Evolutionary conservation across 2,113 vertebrate genomes (phyloP).

Genomic region (Pseudorhombus dupliciocellatus): DNA sequence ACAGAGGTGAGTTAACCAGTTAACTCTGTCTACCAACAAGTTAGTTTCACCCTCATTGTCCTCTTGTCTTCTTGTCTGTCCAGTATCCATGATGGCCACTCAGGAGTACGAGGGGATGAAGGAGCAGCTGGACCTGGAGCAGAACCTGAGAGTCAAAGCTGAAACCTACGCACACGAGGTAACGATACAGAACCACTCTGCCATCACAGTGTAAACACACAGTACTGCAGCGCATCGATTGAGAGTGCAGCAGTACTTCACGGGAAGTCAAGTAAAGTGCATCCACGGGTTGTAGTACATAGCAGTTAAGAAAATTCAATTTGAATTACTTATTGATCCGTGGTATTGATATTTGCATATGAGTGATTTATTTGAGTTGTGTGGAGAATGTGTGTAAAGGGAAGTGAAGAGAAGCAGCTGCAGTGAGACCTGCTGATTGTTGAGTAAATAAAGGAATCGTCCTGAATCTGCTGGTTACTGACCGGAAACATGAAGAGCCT

Average conservation of each 20-base stretch:
- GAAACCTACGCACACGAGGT: slow-evolving; percentile 85
- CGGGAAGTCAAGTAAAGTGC: no score
- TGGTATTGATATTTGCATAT: no score
- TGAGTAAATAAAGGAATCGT: slow-evolving; percentile 35
- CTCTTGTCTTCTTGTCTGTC: not conserved
- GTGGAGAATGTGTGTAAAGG: not conserved
- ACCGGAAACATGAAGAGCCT: slow-evolving; percentile 52
- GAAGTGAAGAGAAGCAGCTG: no score
- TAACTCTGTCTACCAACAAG: not conserved
- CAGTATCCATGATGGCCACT: slow-evolving; percentile 84
- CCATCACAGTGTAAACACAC: not conserved
- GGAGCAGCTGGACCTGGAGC: slow-evolving; percentile 84
- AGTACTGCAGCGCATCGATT: not conserved
- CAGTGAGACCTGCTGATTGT: slow-evolving; percentile 14
- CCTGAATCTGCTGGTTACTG: slow-evolving; percentile 44
- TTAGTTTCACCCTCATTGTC: not conserved
- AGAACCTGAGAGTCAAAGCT: slow-evolving; percentile 80
- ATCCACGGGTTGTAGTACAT: no score
- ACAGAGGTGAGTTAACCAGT: slow-evolving; percentile 75
- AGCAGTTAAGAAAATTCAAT: no score
- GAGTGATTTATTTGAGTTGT: no score
- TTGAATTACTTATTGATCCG: no score
- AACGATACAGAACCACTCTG: not conserved
- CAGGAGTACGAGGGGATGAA: slow-evolving; percentile 82
- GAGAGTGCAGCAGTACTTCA: no score